Base-by-base conservation (phyloP, 2,888 invertebrate species). In the Auanema freiburgensis region DNA sequence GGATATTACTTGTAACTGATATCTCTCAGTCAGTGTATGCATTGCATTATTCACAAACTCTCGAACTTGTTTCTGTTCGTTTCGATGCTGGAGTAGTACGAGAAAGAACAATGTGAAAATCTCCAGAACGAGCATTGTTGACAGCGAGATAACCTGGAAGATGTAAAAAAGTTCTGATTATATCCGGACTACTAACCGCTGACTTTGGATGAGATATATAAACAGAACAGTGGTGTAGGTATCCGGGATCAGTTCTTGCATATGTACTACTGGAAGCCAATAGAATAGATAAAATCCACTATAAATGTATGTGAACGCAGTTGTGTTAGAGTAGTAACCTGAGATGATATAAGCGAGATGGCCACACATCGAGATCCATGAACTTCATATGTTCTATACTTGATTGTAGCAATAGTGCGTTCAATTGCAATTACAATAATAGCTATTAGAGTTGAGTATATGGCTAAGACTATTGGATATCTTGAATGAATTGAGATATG, bases 21-120 rank as follows among this genome's bases (percentile, higher is more conserved):
- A 74, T 50, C 74, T 58, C 51, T 74, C 74, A 1, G 72, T 68
- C 23, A 74, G 42, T 1, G 74, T 66, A 43, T 74, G 74, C 67
- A 70, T 69, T 21, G 74, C 72, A n/a, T 72, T 72, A 63, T 74
- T 74, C 42, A 74, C 72, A 51, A 74, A 74, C 57, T 72, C 72
- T 43, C 66, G 67, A 8, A 74, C 67, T 59, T 74, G 69, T 40
- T 69, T 41, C 18, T 62, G 54, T 55, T 71, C 66, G 40, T 71
- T 71, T 6, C 65, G 63, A 51, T 71, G 71, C 5, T 69, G 65
- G 12, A 72, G 64, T 11, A 69, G 33, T 21, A 69, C 66, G 25
- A 72, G 71, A 58, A 66, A 72, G n/a, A 69, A 40, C 46, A 74
- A 51, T 11, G 69, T 59, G 42, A 63, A 55, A 1, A 70, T 52